phyloP scores from a whole-genome alignment of 1,140 invertebrate genomes.

The Helicoverpa zea region DNA sequence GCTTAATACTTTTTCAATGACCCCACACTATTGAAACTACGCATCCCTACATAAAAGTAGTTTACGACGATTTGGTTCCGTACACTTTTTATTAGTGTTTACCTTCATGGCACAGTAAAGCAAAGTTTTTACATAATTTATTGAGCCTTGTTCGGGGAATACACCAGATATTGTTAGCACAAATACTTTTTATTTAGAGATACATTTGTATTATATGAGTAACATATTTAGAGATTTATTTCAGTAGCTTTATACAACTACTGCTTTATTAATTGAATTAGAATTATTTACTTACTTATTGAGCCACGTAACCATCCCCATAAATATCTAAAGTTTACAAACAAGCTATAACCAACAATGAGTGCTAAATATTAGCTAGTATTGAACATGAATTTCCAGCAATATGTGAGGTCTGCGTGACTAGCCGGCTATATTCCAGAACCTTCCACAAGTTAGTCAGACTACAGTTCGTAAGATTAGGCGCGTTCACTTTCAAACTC shows the following conservation, averaged over 20 bases:
- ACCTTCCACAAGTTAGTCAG: neutral
- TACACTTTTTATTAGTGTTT: constrained; percentile 41
- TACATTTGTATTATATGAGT: too few relatives aligned
- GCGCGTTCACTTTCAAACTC: neutral
- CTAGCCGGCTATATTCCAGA: neutral
- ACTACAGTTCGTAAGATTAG: constrained; percentile 7
- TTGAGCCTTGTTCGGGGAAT: constrained; percentile 3
- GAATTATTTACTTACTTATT: neutral
- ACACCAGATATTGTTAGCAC: constrained; percentile 21
- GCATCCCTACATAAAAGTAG: constrained; percentile 19
- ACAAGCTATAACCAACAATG: too few relatives aligned
- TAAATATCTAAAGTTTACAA: too few relatives aligned
- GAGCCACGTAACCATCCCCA: too few relatives aligned
- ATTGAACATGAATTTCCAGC: neutral
- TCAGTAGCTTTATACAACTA: too few relatives aligned
- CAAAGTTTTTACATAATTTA: constrained; percentile 49
- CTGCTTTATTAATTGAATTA: neutral
- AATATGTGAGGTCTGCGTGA: constrained; percentile 7
- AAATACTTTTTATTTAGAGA: neutral
- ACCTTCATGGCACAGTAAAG: constrained; percentile 40
- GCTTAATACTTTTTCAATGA: neutral
- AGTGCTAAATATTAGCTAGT: neutral
- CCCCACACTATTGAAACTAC: neutral
- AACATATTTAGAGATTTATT: too few relatives aligned
- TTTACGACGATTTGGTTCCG: constrained; percentile 35